Base-by-base conservation (phyloP, 2,888 invertebrate genomes). In the Leptinotarsa juncta region DNA sequence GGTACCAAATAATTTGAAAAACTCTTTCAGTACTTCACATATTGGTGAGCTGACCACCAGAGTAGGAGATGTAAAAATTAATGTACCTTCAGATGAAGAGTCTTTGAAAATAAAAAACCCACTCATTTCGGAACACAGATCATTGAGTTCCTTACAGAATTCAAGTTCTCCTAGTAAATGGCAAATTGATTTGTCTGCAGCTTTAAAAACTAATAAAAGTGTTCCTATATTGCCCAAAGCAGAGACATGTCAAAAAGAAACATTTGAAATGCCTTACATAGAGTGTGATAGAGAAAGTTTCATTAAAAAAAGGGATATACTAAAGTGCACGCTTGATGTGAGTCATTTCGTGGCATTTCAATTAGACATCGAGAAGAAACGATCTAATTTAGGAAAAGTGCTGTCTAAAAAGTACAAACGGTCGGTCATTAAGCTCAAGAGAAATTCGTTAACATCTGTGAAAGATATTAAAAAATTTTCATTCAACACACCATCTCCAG, bases 401-500 rank as follows among this genome's bases (percentile, higher is more conserved):
- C 80, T 91, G 18, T 89, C 89, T 73, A 86, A 84, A 80, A 87
- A 82, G 48, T 83, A 81, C 67, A 79, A 69, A 66, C 75, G 65
- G 60, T n/a, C 32, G 0, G 26, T 70, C n/a, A 67, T 51, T 14
- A 60, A 70, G 16, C 42, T 62, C 23, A 67, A 57, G 42, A 53
- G 14, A 53, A 73, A 74, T 78, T 71, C 78, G 75, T 77, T 55
- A 71, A 65, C 74, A 62, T 68, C 57, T 70, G 75, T 76, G 65
- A 60, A 48, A 74, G 80, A 78, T 50, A 75, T 89, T 69, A 81
- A 82, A 65, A 78, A 76, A 55, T 93, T 93, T 87, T 87, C 89
- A 77, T 93, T 93, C 86, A 86, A 89, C 49, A 88, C 88, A 57
- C 90, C 90, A 3, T 93, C 93, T 0, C 92, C 92, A 14, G 92